Evolutionary conservation across 2,797 vertebrate genomes (phyloP), one percentile per base, ranked within the genome.

Genomic region (Crenuchus spilurus): DNA sequence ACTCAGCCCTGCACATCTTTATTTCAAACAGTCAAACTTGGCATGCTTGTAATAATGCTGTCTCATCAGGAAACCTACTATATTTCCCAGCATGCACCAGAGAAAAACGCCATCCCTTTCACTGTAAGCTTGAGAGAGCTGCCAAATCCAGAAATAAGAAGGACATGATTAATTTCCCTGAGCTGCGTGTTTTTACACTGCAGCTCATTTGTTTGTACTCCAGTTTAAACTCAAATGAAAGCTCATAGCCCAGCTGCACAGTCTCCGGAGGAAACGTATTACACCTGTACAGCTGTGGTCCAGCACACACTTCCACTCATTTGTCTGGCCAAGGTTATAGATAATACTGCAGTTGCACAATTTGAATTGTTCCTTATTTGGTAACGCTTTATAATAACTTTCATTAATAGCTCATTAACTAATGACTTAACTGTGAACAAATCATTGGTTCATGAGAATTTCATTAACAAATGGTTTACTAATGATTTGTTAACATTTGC

Each of bases 91-190:
- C 14, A 4, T 60, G 42, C 33, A 60, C 28, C 13, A 18, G 1
- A 16, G 7, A 46, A 46, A 42, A 16, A 11, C 22, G 10, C n/a
- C 10, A 5, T 20, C 20, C n/a, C 37, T 61, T 24, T 52, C 20
- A 1, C 64, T 14, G 35, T 35, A 37, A 44, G 65, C 5, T 26
- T 52, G 42, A 63, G 26, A 35, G 44, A 46, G 30, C 22, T 70
- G 46, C 37, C 37, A 70, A 70, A 46, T 3, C 30, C n/a, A 14
- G 13, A 57, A n/a, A 39, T 11, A 31, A 26, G 16, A 30, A 22
- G n/a, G 61, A 28, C 4, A 18, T 37, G 39, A 55, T 63, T 39
- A 44, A 64, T 70, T 70, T 70, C 74, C 33, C 30, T 6, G 30
- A 24, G 37, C 28, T 37, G 62, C 16, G 10, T 52, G 24, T 33